phyloP scores from a whole-genome alignment of 2,797 vertebrate species.

The Astyanax mexicanus region DNA sequence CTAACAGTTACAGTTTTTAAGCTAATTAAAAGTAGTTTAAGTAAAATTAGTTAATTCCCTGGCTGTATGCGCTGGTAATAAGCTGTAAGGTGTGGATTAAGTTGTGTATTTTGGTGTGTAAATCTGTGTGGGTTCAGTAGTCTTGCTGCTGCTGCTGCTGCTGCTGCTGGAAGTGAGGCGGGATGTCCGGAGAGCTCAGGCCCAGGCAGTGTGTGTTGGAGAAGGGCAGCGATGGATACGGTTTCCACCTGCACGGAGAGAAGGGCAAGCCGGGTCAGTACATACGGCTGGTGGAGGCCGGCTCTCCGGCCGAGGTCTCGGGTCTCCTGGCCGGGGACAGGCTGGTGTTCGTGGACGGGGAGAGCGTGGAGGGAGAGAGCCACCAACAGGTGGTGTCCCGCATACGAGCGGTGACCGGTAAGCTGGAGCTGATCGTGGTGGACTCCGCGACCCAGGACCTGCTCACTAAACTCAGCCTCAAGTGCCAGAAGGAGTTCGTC shows the following conservation, averaged over 20 bases:
- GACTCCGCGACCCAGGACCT: slow-evolving; percentile 84
- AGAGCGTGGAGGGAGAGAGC: slow-evolving; percentile 91
- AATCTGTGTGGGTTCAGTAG: not conserved
- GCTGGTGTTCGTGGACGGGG: slow-evolving; percentile 90
- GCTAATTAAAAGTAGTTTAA: too few species aligned
- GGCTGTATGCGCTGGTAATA: too few species aligned
- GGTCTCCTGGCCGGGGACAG: slow-evolving; percentile 91
- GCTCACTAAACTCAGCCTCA: slow-evolving; percentile 77
- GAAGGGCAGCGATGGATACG: slow-evolving; percentile 91
- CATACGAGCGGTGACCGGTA: slow-evolving; percentile 82
- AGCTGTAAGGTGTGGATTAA: too few species aligned
- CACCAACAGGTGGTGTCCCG: slow-evolving; percentile 96
- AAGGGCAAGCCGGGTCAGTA: slow-evolving; percentile 93
- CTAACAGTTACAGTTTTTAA: too few species aligned
- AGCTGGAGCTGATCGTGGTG: slow-evolving; percentile 89
- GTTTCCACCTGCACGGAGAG: slow-evolving; percentile 97
- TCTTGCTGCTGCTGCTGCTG: too few species aligned
- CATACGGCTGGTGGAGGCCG: slow-evolving; percentile 91
- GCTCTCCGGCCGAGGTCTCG: slow-evolving; percentile 88
- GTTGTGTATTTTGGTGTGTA: not conserved
- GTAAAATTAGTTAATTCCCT: too few species aligned
- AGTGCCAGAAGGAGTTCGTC: slow-evolving; percentile 77
- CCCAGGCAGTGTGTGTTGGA: slow-evolving; percentile 89
- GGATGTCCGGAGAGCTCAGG: slow-evolving; percentile 79
- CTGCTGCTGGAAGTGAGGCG: slow-evolving; percentile 10